These are phyloP conservation scores for Peromyscus leucopus DNA, from an alignment of 2,113 vertebrate genomes.

Conservation along the genomic window DNA sequence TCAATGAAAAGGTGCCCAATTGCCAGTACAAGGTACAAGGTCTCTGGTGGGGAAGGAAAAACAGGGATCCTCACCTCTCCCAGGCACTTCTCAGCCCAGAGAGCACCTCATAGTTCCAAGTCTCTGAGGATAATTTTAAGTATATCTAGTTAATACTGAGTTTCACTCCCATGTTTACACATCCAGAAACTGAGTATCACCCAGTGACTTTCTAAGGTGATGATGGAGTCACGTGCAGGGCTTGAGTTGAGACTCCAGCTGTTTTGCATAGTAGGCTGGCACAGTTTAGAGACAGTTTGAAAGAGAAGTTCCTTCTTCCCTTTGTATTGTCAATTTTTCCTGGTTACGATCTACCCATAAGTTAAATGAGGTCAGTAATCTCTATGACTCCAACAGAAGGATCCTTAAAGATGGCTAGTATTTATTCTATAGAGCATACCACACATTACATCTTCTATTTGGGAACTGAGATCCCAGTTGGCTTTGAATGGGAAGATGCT, in stretches of 20 bases:
- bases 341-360: not conserved
- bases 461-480: not conserved
- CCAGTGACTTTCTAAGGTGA: not conserved
- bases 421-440: not conserved
- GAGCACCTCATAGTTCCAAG: not conserved
- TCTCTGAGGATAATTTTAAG: not conserved
- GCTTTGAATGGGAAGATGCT: slow-evolving; percentile 12
- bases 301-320: not conserved
- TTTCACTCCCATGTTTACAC: not conserved
- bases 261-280: not conserved
- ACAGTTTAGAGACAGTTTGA: not conserved
- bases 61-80: not conserved
- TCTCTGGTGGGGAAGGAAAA: not conserved
- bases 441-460: not conserved
- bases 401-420: not conserved
- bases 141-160: not conserved
- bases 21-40: not conserved
- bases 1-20: not conserved
- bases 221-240: too few species aligned
- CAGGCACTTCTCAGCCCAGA: not conserved
- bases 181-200: not conserved
- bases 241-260: not conserved
- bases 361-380: not conserved
- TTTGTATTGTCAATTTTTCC: not conserved
- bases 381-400: not conserved